A percentile compares a stretch with the other conserved stretches of the same genome.
Conservation (phyloP, 2,888 invertebrate species). For the Dyspetes luteomarginatus region DNA sequence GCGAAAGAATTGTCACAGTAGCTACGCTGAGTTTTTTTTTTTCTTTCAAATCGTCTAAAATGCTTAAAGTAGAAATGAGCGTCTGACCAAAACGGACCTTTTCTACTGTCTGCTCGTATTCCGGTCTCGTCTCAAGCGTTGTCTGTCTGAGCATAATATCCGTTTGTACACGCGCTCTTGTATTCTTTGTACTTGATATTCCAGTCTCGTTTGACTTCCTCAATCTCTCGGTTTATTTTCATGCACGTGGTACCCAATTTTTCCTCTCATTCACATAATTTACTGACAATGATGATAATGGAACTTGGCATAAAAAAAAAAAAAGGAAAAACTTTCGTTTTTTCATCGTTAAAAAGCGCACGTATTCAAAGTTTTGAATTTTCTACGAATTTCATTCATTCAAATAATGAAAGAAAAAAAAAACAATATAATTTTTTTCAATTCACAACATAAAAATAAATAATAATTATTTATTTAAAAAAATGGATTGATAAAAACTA, state of each 20-base stretch:
- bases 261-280: constrained; percentile 3
- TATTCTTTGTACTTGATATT: constrained; percentile 42
- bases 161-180: background rate
- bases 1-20: too few relatives aligned
- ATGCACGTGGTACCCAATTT: constrained; percentile 52
- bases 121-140: constrained; percentile 28
- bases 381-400: too few relatives aligned
- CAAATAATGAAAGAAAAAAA: too few relatives aligned
- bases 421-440: too few relatives aligned
- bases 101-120: constrained; percentile 59
- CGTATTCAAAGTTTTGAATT: background rate
- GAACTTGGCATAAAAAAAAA: background rate
- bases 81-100: constrained; percentile 55
- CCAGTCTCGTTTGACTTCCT: constrained; percentile 56
- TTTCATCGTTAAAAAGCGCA: background rate
- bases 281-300: constrained; percentile 8
- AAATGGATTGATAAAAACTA: background rate
- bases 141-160: background rate
- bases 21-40: too few relatives aligned
- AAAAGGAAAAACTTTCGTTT: constrained; percentile 28
- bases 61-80: background rate
- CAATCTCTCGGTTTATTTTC: constrained; percentile 34
- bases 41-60: too few relatives aligned
- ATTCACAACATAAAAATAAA: background rate
- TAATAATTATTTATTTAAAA: background rate